Conservation (phyloP, 2,113 vertebrate species). For the Hucho hucho region DNA sequence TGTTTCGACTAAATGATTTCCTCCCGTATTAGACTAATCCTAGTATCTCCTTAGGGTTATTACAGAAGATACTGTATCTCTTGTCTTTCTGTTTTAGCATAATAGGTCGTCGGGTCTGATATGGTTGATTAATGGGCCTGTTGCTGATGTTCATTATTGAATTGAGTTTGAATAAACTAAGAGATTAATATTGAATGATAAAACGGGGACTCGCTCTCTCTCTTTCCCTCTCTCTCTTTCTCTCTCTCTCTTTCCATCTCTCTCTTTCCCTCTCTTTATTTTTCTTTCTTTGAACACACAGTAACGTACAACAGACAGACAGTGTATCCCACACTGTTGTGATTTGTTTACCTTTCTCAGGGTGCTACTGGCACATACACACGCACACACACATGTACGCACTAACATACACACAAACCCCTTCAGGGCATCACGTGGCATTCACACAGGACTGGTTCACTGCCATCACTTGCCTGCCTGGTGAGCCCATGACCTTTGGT, state of each 20-base stretch:
- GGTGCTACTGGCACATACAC: background rate
- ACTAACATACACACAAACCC: background rate
- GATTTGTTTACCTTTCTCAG: background rate
- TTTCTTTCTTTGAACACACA: background rate
- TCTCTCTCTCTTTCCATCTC: background rate
- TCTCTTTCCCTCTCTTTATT: slow-evolving; percentile 19
- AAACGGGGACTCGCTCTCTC: background rate
- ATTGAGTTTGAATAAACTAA: slow-evolving; percentile 35
- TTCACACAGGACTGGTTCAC: background rate
- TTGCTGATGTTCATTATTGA: slow-evolving; percentile 17
- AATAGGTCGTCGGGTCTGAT: background rate
- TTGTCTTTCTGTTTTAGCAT: too few species aligned
- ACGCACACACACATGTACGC: background rate
- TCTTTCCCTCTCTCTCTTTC: too few species aligned
- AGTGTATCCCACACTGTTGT: background rate
- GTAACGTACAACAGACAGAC: background rate
- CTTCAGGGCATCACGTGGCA: background rate
- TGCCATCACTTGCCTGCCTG: background rate
- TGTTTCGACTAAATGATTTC: background rate
- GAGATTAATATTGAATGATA: slow-evolving; percentile 32
- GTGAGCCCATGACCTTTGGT: slow-evolving; percentile 4
- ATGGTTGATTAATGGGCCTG: slow-evolving; percentile 27
- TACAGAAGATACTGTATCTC: background rate
- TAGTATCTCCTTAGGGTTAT: background rate
- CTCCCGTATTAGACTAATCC: background rate